Percentiles rank a stretch among this genome's conserved stretches.
phyloP scores from a whole-genome alignment of 2,888 invertebrate species.

The Shargacucullia verbasci region DNA sequence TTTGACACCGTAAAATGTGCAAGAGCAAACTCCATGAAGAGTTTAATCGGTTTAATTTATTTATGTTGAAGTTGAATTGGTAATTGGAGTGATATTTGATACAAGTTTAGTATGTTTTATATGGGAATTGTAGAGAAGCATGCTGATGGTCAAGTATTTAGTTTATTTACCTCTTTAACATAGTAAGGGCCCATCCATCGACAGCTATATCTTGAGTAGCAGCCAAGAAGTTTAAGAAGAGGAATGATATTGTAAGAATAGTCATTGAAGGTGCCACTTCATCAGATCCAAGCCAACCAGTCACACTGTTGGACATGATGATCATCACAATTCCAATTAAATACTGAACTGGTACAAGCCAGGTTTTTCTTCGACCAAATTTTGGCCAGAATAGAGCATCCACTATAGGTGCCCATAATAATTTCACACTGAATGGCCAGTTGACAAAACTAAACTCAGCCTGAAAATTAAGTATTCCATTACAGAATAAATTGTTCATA shows the following conservation, averaged over 20 bases:
- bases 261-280: slow-evolving; percentile 91
- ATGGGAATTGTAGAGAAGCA: too few relatives aligned
- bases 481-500: background rate
- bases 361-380: slow-evolving; percentile 98
- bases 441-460: slow-evolving; percentile 97
- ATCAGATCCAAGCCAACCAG: slow-evolving; percentile 93
- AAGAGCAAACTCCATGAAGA: too few relatives aligned
- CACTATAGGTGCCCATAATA: slow-evolving; percentile 99
- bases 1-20: too few relatives aligned
- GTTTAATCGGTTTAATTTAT: too few relatives aligned
- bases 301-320: slow-evolving; percentile 93
- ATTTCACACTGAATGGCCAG: slow-evolving; percentile 97
- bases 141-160: background rate
- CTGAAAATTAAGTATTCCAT: slow-evolving; percentile 78
- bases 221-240: slow-evolving; percentile 97
- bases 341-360: slow-evolving; percentile 98
- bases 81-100: background rate
- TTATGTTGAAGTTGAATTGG: too few relatives aligned
- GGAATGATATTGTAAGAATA: slow-evolving; percentile 95
- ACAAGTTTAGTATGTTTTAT: background rate
- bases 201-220: slow-evolving; percentile 99
- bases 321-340: slow-evolving; percentile 97
- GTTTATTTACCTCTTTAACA: slow-evolving; percentile 94
- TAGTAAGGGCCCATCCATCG: slow-evolving; percentile 99
- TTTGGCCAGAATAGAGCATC: slow-evolving; percentile 95